Conservation (phyloP, 2,888 invertebrate genomes). For the Omphaloscelis lunosa region DNA sequence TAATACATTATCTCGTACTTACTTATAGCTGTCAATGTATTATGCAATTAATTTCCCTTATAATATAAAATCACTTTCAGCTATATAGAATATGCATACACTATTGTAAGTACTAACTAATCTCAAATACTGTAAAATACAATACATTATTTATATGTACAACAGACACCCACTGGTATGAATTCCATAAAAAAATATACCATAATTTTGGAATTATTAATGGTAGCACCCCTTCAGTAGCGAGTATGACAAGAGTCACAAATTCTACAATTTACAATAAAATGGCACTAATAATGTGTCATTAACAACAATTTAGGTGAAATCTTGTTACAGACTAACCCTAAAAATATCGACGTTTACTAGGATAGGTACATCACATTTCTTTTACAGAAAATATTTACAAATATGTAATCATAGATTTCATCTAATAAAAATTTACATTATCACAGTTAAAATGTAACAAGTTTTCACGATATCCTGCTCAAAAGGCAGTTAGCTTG, state of each 20-base stretch:
- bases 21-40: constrained; percentile 89
- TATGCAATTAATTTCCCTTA: constrained; percentile 89
- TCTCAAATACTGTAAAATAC: constrained; percentile 90
- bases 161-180: constrained; percentile 90
- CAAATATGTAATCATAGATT: constrained; percentile 86
- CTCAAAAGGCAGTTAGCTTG: constrained; percentile 88
- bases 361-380: constrained; percentile 87
- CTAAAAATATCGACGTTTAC: constrained; percentile 85
- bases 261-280: constrained; percentile 89
- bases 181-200: constrained; percentile 90
- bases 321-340: constrained; percentile 91
- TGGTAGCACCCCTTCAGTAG: constrained; percentile 91
- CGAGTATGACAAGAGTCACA: constrained; percentile 91
- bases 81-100: constrained; percentile 90
- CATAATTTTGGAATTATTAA: constrained; percentile 90
- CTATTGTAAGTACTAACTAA: constrained; percentile 90
- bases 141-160: constrained; percentile 89
- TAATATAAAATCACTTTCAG: constrained; percentile 90
- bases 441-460: constrained; percentile 91
- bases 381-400: constrained; percentile 86
- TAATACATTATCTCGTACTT: constrained; percentile 88
- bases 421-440: constrained; percentile 89
- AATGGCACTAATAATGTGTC: constrained; percentile 90
- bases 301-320: constrained; percentile 88
- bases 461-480: constrained; percentile 89